These are phyloP conservation scores for Lucifuga dentata DNA, from an alignment of 2,113 vertebrate species.

Conservation along the genomic window DNA sequence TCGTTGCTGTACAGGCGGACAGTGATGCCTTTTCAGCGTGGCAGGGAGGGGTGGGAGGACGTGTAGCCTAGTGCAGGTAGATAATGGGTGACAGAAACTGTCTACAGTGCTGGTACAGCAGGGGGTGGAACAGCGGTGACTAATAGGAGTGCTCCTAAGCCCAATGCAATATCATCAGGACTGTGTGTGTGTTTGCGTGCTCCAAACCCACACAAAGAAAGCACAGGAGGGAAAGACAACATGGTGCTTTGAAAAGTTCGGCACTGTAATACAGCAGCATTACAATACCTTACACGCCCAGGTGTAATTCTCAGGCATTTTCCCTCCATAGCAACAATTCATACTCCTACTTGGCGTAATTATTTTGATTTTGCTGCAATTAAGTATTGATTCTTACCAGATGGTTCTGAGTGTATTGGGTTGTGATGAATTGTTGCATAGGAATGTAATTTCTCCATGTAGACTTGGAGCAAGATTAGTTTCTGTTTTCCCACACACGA, in stretches of 20 bases:
- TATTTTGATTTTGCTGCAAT: constrained; percentile 42
- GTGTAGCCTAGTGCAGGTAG: constrained; percentile 38
- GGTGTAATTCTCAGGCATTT: constrained; percentile 22
- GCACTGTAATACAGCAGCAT: constrained; percentile 11
- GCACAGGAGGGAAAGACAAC: constrained; percentile 16
- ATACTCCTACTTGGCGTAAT: constrained; percentile 16
- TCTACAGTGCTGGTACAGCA: constrained; percentile 35
- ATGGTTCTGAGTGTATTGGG: constrained; percentile 28
- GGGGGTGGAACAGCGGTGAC: constrained; percentile 25
- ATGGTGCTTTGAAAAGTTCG: constrained; percentile 17
- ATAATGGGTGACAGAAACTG: constrained; percentile 64
- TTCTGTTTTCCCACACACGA: background rate
- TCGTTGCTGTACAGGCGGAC: constrained; percentile 39
- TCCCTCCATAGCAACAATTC: constrained; percentile 15
- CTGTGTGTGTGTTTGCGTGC: background rate
- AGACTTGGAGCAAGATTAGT: constrained; percentile 10
- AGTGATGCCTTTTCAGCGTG: constrained; percentile 58
- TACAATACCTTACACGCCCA: constrained; percentile 14
- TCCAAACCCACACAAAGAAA: no score
- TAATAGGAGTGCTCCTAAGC: constrained; percentile 60
- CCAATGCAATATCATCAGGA: constrained; percentile 48
- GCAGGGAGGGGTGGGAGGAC: constrained; percentile 35
- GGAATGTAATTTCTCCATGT: constrained; percentile 18
- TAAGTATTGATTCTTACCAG: constrained; percentile 43
- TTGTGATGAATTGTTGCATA: constrained; percentile 12